Conservation (phyloP, 2,113 vertebrate genomes). For the Eupsittula cactorum region DNA sequence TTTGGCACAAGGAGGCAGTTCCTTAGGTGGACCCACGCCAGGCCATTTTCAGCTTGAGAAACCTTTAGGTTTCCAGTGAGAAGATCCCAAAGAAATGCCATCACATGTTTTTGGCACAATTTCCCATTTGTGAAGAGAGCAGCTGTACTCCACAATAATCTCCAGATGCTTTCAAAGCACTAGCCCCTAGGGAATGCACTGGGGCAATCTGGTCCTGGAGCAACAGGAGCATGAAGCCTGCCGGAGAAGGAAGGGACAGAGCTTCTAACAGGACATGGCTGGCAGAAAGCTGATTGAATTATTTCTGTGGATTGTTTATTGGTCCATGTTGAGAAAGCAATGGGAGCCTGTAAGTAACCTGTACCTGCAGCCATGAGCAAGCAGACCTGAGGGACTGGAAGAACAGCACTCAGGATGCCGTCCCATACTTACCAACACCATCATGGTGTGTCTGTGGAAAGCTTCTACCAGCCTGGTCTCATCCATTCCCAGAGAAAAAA, state of each 20-base stretch:
- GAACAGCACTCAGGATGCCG: not conserved
- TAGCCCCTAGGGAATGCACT: not conserved
- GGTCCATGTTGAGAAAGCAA: rapidly evolving
- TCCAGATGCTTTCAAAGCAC: not conserved
- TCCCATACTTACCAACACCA: not conserved
- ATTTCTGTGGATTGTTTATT: not conserved
- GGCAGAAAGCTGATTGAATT: not conserved
- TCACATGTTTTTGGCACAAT: not conserved
- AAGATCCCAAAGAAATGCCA: not conserved
- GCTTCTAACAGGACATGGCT: not conserved
- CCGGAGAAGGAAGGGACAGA: not conserved
- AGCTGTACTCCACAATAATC: not conserved
- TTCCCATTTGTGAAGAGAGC: not conserved
- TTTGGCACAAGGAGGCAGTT: not conserved
- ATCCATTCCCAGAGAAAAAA: not conserved
- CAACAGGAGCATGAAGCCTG: not conserved
- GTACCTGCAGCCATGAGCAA: not conserved
- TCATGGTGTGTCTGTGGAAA: rapidly evolving
- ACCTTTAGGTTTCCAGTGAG: not conserved
- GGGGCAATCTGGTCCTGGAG: not conserved
- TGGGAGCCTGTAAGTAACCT: not conserved
- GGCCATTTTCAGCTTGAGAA: not conserved
- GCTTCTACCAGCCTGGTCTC: not conserved
- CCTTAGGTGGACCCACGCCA: not conserved
- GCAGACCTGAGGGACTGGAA: not conserved